phyloP scores from a whole-genome alignment of 2,113 vertebrate genomes.

The Xenopus tropicalis region UCB_Xtro_10.0 CM004450.2:11931501-11932000 shows the following conservation, averaged over 20 bases:
- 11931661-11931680: slow-evolving; percentile 62
- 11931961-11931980: too few species aligned
- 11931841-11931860: slow-evolving; percentile 30
- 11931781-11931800: slow-evolving; percentile 18
- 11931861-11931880: slow-evolving; percentile 10
- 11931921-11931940: slow-evolving; percentile 9
- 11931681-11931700: slow-evolving; percentile 56
- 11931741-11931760: neutral
- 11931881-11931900: slow-evolving; percentile 53
- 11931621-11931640: too few species aligned
- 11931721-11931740: slow-evolving; percentile 10
- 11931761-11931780: slow-evolving; percentile 11
- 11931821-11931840: slow-evolving; percentile 37
- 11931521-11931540: slow-evolving; percentile 36
- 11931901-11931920: slow-evolving; percentile 54
- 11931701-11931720: too few species aligned
- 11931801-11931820: slow-evolving; percentile 39
- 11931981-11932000: too few species aligned
- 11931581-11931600: slow-evolving; percentile 25
- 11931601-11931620: slow-evolving; percentile 9
- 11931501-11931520: slow-evolving; percentile 18
- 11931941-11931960: too few species aligned
- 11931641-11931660: slow-evolving; percentile 53
- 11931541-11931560: slow-evolving; percentile 17
- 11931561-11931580: slow-evolving; percentile 32